A percentile compares a stretch with the other conserved stretches of the same genome.
phyloP scores from a whole-genome alignment of 37 sponge, comb jelly and placozoan genomes.

The Ephydatia muelleri region DNA sequence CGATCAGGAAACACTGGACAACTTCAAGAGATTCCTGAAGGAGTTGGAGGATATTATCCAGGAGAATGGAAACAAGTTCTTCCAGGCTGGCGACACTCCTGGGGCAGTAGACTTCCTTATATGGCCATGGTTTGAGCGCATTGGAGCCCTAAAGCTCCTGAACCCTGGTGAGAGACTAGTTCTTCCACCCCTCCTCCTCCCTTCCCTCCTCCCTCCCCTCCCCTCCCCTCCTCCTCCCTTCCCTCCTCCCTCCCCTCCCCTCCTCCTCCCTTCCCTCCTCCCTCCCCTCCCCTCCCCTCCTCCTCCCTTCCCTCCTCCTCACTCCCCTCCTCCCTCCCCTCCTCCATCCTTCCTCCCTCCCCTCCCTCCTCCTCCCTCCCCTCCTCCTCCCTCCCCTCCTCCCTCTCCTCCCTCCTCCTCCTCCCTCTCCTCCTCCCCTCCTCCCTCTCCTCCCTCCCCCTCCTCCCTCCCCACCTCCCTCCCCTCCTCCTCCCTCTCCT shows the following conservation, averaged over 20 bases:
- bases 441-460: neutral
- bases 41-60: constrained; percentile 44
- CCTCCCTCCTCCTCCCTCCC: neutral
- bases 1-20: constrained; percentile 5
- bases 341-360: neutral
- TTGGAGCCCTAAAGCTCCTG: constrained; percentile 28
- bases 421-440: neutral
- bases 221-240: neutral
- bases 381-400: neutral
- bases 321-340: neutral
- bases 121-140: constrained; percentile 78
- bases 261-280: neutral
- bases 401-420: neutral
- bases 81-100: constrained; percentile 45
- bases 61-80: constrained; percentile 15
- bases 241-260: neutral
- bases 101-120: constrained; percentile 57
- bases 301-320: neutral
- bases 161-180: constrained; percentile 31
- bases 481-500: no score
- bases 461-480: neutral
- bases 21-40: constrained; percentile 25
- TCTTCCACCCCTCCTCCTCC: neutral
- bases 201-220: neutral
- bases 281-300: neutral